Evolutionary conservation across 2,888 invertebrate genomes (phyloP).

Genomic region (Xestia sexstrigata): DNA sequence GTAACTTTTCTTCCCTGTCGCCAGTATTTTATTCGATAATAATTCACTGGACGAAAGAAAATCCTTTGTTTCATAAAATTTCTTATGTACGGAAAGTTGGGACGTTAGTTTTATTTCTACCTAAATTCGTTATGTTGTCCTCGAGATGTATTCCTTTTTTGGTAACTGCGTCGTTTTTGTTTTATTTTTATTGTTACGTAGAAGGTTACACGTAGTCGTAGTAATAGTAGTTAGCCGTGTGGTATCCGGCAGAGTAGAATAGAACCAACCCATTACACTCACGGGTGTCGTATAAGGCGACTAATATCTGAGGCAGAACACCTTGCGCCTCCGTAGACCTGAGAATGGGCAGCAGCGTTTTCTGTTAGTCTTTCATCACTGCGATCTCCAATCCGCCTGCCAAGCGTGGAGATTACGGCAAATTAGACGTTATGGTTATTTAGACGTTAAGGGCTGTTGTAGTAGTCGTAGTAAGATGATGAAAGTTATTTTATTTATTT

Average conservation of each 20-base stretch:
- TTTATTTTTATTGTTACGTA: slow-evolving; percentile 31
- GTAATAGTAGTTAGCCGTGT: no score
- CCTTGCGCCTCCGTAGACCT: no score
- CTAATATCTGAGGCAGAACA: no score
- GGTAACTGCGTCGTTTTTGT: slow-evolving; percentile 18
- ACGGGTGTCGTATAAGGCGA: no score
- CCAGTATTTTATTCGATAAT: slow-evolving; percentile 85
- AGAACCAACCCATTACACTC: no score
- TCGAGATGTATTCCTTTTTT: slow-evolving; percentile 37
- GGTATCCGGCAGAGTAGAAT: no score
- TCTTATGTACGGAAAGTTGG: slow-evolving; percentile 65
- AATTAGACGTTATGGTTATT: no score
- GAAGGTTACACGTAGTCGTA: not conserved
- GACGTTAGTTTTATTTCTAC: slow-evolving; percentile 72
- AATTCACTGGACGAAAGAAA: slow-evolving; percentile 79
- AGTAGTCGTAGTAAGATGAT: not conserved
- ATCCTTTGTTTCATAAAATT: slow-evolving; percentile 84
- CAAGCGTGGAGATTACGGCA: no score
- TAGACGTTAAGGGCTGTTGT: no score
- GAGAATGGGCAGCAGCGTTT: no score
- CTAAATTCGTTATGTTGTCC: slow-evolving; percentile 55
- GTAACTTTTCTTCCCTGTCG: slow-evolving; percentile 86
- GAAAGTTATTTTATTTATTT: slow-evolving; percentile 1
- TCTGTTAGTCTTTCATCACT: no score
- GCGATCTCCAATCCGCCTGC: no score